Percentiles rank a stretch among this genome's conserved stretches.
Evolutionary conservation across 2,113 vertebrate genomes (phyloP).

Genomic region (Callocephalon fimbriatum): DNA sequence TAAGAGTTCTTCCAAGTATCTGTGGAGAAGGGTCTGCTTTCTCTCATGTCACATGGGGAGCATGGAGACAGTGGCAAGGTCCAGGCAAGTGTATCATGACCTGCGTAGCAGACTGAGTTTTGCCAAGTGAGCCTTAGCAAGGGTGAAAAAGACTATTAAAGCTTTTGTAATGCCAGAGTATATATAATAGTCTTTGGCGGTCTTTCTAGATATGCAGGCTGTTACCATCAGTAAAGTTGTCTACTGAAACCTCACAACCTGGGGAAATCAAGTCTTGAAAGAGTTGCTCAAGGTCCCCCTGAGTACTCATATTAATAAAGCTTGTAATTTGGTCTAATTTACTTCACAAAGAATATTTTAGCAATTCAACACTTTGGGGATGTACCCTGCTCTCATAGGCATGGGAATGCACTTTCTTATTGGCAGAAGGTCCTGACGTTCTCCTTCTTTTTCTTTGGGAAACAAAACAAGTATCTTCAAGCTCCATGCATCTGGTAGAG

Average conservation of each 20-base stretch:
- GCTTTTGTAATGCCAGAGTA: not conserved
- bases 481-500: not conserved
- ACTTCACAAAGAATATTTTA: not conserved
- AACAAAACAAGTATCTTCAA: not conserved
- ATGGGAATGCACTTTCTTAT: not conserved
- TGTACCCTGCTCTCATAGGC: not conserved
- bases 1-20: not conserved
- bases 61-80: not conserved
- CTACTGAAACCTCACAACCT: not conserved
- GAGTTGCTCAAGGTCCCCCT: not conserved
- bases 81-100: not conserved
- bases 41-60: accelerated
- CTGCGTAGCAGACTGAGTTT: not conserved
- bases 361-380: not conserved
- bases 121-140: not conserved
- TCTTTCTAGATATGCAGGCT: not conserved
- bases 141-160: not conserved
- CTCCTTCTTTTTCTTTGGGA: not conserved
- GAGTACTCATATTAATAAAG: not conserved
- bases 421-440: not conserved
- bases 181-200: not conserved
- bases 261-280: not conserved
- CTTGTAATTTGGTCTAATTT: not conserved
- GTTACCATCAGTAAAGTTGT: not conserved
- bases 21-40: not conserved